Evolutionary conservation across 2,797 vertebrate species (phyloP), one percentile per base, ranked within the genome.

Genomic region (Microctenopoma stevenorrisi): DNA sequence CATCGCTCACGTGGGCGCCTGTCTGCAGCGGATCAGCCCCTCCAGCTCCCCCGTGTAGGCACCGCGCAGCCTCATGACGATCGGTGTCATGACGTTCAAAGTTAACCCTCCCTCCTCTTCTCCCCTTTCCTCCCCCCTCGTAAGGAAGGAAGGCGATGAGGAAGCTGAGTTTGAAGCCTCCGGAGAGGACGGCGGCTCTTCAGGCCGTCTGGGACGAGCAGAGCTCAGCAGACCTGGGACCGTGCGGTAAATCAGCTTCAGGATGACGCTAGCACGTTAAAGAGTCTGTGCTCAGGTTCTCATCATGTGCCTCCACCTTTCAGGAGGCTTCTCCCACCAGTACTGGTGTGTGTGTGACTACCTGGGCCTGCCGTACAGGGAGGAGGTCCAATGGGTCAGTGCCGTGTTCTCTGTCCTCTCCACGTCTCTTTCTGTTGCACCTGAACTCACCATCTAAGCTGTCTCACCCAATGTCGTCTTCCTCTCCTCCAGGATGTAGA

Each of bases 361-460:
- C 92, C 93, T 97, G 75, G 95, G 95, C 2, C 91, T 96, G 85
- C 95, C 96, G 0, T 97, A 95, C 89, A 93, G 95, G 83, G 97
- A 98, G 60, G 98, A 99, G 89, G 97, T 99, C 13, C 97, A 99
- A 10, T 99, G 97, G 98, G 97, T 99, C 82, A 82, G 96, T 95
- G 42, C 26, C 2, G 1, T 56, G 22, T 18, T 5, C 3, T 63
- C 43, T 30, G 3, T 30, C 15, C n/a, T 40, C 2, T 44, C 4
- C 2, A 4, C 37, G 18, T 18, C 4, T 53, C 5, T 33, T 43
- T 48, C 6, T 7, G 5, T 15, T 25, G 52, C 8, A 30, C 46
- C 50, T 61, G 60, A 73, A 68, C 46, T 0, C 60, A 40, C 44
- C 54, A 0, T 44, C 2, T 2, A 46, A 3, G 28, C 42, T 49